These are phyloP conservation scores for Drosophila maculinotata DNA, from an alignment of 2,888 invertebrate species.

Conservation along the genomic window DNA sequence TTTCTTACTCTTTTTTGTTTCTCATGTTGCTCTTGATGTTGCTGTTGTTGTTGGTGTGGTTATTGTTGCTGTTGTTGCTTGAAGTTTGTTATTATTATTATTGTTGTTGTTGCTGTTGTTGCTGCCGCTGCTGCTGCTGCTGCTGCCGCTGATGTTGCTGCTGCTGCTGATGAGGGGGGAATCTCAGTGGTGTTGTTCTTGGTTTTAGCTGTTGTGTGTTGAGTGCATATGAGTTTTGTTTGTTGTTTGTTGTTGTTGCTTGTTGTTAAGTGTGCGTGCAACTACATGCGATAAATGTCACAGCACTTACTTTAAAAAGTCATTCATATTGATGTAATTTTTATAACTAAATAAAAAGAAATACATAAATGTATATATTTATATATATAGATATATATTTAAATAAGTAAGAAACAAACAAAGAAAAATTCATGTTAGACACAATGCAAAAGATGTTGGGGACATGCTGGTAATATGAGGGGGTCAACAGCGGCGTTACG, in stretches of 20 bases:
- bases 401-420: slow-evolving; percentile 30
- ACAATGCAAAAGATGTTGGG: slow-evolving; percentile 20
- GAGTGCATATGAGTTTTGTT: slow-evolving; percentile 29
- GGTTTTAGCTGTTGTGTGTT: slow-evolving; percentile 39
- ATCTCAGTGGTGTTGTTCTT: slow-evolving; percentile 35
- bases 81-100: slow-evolving; percentile 8
- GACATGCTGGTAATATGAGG: slow-evolving; percentile 13
- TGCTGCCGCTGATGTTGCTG: slow-evolving; percentile 21
- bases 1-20: slow-evolving; percentile 40
- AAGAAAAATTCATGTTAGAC: slow-evolving; percentile 14
- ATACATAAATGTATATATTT: slow-evolving; percentile 45
- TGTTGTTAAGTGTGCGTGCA: slow-evolving; percentile 48
- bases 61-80: slow-evolving; percentile 18
- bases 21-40: slow-evolving; percentile 4
- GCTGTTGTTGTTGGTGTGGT: slow-evolving; percentile 4
- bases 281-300: slow-evolving; percentile 54
- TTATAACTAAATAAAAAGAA: slow-evolving; percentile 82
- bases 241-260: slow-evolving; percentile 19
- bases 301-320: slow-evolving; percentile 82
- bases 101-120: slow-evolving; percentile 10
- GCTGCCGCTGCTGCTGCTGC: slow-evolving; percentile 15
- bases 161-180: slow-evolving; percentile 18
- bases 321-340: slow-evolving; percentile 84
- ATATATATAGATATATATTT: slow-evolving; percentile 36
- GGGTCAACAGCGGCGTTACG: background rate